These are phyloP conservation scores for Medauroidea extradentata DNA, from an alignment of 1,140 invertebrate genomes.

Conservation along the genomic window DNA sequence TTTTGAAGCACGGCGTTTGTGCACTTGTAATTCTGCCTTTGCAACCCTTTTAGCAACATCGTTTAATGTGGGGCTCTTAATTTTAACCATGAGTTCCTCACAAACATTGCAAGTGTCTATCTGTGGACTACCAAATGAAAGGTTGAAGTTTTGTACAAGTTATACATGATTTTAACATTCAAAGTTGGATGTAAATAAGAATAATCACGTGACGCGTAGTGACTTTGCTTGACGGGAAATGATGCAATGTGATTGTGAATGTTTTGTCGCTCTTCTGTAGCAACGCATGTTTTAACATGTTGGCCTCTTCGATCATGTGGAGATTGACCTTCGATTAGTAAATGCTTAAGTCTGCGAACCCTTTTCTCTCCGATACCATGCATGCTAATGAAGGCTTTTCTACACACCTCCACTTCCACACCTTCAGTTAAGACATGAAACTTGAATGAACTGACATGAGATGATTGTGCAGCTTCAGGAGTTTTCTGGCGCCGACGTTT, in stretches of 20 bases:
- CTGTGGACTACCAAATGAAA: conserved; percentile 1
- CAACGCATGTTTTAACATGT: too few relatives aligned
- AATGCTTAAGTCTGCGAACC: too few relatives aligned
- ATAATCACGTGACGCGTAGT: conserved; percentile 2
- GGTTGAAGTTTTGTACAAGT: conserved; percentile 7
- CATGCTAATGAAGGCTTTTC: too few relatives aligned
- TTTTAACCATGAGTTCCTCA: conserved; percentile 2
- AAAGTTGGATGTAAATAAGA: not conserved
- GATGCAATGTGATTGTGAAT: conserved; percentile 2
- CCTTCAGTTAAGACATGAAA: too few relatives aligned
- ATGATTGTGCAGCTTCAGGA: too few relatives aligned
- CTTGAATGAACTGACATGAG: too few relatives aligned
- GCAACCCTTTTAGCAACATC: conserved; percentile 1
- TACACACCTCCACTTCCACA: too few relatives aligned
- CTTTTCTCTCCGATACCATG: too few relatives aligned
- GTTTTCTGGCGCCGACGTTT: too few relatives aligned
- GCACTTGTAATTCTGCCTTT: not conserved
- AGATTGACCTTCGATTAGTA: too few relatives aligned
- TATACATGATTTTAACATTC: conserved; percentile 4
- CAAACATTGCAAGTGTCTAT: conserved; percentile 1
- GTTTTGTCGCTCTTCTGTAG: too few relatives aligned
- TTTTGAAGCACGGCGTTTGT: not conserved
- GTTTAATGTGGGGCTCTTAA: not conserved
- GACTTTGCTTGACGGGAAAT: conserved; percentile 1
- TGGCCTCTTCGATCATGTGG: too few relatives aligned